Evolutionary conservation across 2,113 vertebrate genomes (phyloP), one percentile per base, ranked within the genome.

Genomic region (Mobula birostris): DNA sequence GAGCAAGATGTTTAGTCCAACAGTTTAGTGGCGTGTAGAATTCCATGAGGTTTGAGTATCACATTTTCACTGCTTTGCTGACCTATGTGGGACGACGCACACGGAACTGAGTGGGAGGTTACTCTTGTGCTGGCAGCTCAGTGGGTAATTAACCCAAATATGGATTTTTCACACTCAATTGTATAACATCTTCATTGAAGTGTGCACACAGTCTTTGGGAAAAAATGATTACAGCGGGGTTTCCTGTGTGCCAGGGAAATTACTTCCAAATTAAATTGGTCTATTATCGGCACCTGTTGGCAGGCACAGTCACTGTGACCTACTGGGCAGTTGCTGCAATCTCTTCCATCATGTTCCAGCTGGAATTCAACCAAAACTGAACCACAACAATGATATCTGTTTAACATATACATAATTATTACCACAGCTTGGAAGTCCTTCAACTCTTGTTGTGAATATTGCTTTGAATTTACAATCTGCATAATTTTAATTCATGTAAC

Each of bases 401-500:
- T 93, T 74, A 93, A 74, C 21, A 74, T 93, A 56, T 93, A 74
- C 19, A 74, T 72, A 74, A 93, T 93, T 93, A 93, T 93, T 74
- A 93, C 70, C 56, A 48, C 48, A 56, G 70, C 70, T 56, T 87
- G 56, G 56, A 56, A 27, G 24, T 61, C 82, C 56, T 93, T 74
- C 70, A 76, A 74, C 90, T 93, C 36, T 48, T 48, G 40, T 11
- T 27, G 91, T 74, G 91, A 93, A 93, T 74, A 93, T 36, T 93
- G 36, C 91, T 72, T 76, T 93, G 70, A 93, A 93, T 74, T 74
- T 93, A 48, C 70, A 29, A 21, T 24, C 12, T 72, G 91, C 91
- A 76, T 56, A 90, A 66, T 66, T 90, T 90, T 32, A 90, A 66
- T 66, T 90, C 85, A 68, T 90, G 61, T 90, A 90, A 90, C 85